Percentiles rank a stretch among this genome's conserved stretches.
These are phyloP conservation scores for Anolis apletophallus DNA, from an alignment of 2,797 vertebrate genomes.

Conservation along the genomic window DNA sequence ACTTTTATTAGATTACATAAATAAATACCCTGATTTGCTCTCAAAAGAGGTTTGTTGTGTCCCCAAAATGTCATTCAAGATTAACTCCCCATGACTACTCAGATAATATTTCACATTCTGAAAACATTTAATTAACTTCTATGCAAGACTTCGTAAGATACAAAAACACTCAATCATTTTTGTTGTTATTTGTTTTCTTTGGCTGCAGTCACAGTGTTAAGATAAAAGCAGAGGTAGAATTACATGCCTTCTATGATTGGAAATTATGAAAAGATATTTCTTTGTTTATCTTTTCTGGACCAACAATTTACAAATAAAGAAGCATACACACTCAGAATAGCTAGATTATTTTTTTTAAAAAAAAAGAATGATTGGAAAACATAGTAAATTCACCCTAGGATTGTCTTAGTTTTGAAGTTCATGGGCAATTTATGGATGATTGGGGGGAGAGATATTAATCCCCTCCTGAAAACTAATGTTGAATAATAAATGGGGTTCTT, in stretches of 20 bases:
- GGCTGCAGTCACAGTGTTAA: constrained; percentile 12
- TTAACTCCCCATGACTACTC: not conserved
- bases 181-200: constrained; percentile 29
- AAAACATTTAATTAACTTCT: constrained; percentile 41
- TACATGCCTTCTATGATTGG: constrained; percentile 1
- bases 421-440: too few relatives aligned
- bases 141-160: not conserved
- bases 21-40: not conserved
- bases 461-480: too few relatives aligned
- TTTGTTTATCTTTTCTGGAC: not conserved
- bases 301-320: constrained; percentile 28
- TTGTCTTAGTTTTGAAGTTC: not conserved
- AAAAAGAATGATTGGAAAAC: not conserved
- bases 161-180: constrained; percentile 19
- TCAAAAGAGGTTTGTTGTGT: constrained; percentile 8
- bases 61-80: constrained; percentile 1
- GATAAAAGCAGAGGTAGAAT: constrained; percentile 31
- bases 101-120: constrained; percentile 31
- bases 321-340: not conserved
- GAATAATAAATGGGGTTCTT: too few relatives aligned
- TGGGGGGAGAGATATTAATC: too few relatives aligned
- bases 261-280: constrained; percentile 19
- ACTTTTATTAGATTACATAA: constrained; percentile 1
- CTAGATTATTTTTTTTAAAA: not conserved
- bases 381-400: not conserved